Conservation (phyloP, 2,113 vertebrate genomes). For the Callipepla californica region DNA sequence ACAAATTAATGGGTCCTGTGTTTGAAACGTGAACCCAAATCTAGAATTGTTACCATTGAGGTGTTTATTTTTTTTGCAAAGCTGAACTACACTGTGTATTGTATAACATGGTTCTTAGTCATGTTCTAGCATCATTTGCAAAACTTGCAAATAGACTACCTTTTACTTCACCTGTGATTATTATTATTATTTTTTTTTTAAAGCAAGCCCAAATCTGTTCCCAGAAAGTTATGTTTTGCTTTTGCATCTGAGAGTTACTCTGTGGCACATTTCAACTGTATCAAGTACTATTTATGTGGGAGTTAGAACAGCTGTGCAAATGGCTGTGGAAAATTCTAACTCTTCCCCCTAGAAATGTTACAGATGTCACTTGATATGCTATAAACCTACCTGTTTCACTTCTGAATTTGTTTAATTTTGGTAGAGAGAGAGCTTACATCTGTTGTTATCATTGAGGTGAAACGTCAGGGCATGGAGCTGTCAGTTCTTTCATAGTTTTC, state of each 20-base stretch:
- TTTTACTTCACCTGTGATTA: not conserved
- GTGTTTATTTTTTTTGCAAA: not conserved
- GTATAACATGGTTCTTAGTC: not conserved
- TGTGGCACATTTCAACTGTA: not conserved
- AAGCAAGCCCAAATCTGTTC: not conserved
- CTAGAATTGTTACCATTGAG: not conserved
- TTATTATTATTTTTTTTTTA: not conserved
- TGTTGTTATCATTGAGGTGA: not conserved
- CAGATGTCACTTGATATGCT: not conserved
- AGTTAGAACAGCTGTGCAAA: not conserved
- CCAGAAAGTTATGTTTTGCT: not conserved
- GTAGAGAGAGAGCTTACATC: not conserved
- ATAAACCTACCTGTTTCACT: slow-evolving; percentile 11
- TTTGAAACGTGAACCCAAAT: not conserved
- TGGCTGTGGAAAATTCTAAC: slow-evolving; percentile 27
- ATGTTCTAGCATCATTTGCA: not conserved
- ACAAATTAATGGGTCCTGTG: not conserved
- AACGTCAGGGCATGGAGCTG: slow-evolving; percentile 28
- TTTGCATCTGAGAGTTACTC: not conserved
- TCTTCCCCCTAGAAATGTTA: slow-evolving; percentile 7
- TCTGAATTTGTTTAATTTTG: slow-evolving; percentile 40
- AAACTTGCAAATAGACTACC: not conserved
- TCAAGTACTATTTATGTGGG: slow-evolving; percentile 2
- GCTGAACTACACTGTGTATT: not conserved
- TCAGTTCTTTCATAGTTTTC: slow-evolving; percentile 30